Evolutionary conservation across 2,797 vertebrate genomes (phyloP), one percentile per base, ranked within the genome.

Genomic region (Chelidonichthys spinosus): DNA sequence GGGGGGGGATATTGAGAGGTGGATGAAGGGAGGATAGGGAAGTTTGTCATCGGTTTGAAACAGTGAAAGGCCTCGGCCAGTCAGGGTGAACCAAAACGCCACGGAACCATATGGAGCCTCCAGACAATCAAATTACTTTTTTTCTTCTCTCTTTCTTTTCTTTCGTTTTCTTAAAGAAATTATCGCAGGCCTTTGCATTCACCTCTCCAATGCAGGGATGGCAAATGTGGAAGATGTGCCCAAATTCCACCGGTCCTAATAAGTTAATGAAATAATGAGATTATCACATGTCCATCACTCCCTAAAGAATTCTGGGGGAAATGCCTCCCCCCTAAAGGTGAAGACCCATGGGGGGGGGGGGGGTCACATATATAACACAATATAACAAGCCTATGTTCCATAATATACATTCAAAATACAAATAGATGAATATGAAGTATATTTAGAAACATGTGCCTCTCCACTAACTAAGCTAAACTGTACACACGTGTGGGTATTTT

Each of bases 201-300:
- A 63, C 53, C 59, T 72, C 59, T 67, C 47, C 33, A 54, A 76
- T 50, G 63, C 86, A 75, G 43, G 5, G 60, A 77, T 78, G 66
- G 56, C 70, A 82, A 56, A 60, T 54, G 68, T 81, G 53, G 63
- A 71, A 71, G 61, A 87, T 65, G 84, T 76, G 83, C 82, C 79
- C 50, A 73, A 85, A 93, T 93, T 93, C 91, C 90, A 60, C 53
- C 10, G 73, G 72, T 85, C 82, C 84, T 93, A 93, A 95, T 94
- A 86, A 90, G 81, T 90, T 93, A 94, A 93, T 92, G 85, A 92
- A 93, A 94, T 95, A 94, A 95, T 89, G 75, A 90, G 90, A 91
- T 92, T 78, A 84, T 66, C 74, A 63, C 64, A 69, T 78, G 74
- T 90, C 87, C 83, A 91, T 91, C 91, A 89, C 7, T 18, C 49